These are phyloP conservation scores for Pao palembangensis DNA, from an alignment of 2,113 vertebrate species.

Conservation along the genomic window DNA sequence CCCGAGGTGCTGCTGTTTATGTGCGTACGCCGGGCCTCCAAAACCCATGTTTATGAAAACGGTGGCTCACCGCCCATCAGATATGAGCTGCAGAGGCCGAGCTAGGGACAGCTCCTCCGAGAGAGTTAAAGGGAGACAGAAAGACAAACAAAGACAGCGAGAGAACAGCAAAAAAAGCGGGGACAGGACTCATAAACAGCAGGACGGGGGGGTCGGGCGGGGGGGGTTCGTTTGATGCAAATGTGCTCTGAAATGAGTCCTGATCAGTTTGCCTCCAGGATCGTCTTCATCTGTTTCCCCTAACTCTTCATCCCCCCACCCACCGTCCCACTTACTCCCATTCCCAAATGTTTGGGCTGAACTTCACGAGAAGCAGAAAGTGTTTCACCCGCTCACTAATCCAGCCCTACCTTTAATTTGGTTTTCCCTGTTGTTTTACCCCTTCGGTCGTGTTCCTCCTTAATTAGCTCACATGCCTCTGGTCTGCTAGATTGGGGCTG, in stretches of 20 bases:
- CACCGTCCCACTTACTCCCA: slow-evolving; percentile 21
- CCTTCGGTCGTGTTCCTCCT: slow-evolving; percentile 59
- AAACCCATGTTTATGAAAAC: slow-evolving; percentile 73
- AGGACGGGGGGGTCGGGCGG: background rate
- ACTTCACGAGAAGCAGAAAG: slow-evolving; percentile 38
- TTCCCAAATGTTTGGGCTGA: slow-evolving; percentile 30
- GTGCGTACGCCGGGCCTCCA: slow-evolving; percentile 62
- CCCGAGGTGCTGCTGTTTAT: slow-evolving; percentile 70
- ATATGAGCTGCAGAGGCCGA: slow-evolving; percentile 48
- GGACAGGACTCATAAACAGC: background rate
- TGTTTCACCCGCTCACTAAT: slow-evolving; percentile 52
- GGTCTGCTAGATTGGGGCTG: slow-evolving; percentile 62
- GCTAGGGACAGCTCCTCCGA: slow-evolving; percentile 47
- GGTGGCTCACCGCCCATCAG: slow-evolving; percentile 70
- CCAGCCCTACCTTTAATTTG: slow-evolving; percentile 62
- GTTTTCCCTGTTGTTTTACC: slow-evolving; percentile 57
- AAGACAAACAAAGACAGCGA: slow-evolving; percentile 30
- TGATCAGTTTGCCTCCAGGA: slow-evolving; percentile 16
- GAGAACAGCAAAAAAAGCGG: slow-evolving; percentile 13
- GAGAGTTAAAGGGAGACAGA: slow-evolving; percentile 28
- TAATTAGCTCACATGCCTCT: slow-evolving; percentile 68
- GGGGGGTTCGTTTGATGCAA: slow-evolving; percentile 22
- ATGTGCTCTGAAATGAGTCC: slow-evolving; percentile 28
- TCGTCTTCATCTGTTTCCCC: slow-evolving; percentile 13
- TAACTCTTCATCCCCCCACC: slow-evolving; percentile 7